Base-by-base conservation (phyloP, 2,888 invertebrate genomes). In the Pelosia muscerda region DNA sequence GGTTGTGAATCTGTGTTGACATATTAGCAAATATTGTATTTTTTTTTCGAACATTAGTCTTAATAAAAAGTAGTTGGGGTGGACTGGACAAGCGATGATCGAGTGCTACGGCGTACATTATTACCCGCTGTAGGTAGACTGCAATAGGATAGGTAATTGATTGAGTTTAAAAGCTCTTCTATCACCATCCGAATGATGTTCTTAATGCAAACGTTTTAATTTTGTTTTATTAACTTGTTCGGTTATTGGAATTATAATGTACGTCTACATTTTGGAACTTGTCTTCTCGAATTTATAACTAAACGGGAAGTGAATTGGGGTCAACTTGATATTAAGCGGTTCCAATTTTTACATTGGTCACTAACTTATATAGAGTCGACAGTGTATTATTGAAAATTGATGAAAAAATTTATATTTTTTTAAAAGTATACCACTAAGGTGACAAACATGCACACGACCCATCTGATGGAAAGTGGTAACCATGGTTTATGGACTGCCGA, bases 291-390 rank as follows among this genome's bases (percentile, higher is more conserved):
- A 55, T 25, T 55, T 25, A 25, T 55, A 26, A 55, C 25, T 55
- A 55, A 55, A 25, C 55, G 25, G 55, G 55, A 55, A 55, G 23
- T 55, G 59, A 34, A 59, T 23, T n/a, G 31, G 15, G 22, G 34
- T 59, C 23, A 22, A 49, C 19, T 49, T 49, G 49, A 49, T 15
- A 49, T 49, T 49, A 49, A 49, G n/a, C 6, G 1, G 19, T 19
- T 42, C 19, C 19, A 42, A 19, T 42, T 42, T 42, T 19, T 19
- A 19, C 19, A 42, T 42, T 49, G 19, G 9, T 19, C 5, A 9
- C n/a, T n/a, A 49, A n/a, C 49, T 49, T n/a, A 8, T n/a, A 42
- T 6, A 19, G 42, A 42, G 19, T 4, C 38, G 38, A 38, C 4
- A 15, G 3, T 38, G 2, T 15, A 38, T 38, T n/a, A 49, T 49